Base-by-base conservation (phyloP, 1,140 invertebrate genomes). In the Drosophila ogumai region DNA sequence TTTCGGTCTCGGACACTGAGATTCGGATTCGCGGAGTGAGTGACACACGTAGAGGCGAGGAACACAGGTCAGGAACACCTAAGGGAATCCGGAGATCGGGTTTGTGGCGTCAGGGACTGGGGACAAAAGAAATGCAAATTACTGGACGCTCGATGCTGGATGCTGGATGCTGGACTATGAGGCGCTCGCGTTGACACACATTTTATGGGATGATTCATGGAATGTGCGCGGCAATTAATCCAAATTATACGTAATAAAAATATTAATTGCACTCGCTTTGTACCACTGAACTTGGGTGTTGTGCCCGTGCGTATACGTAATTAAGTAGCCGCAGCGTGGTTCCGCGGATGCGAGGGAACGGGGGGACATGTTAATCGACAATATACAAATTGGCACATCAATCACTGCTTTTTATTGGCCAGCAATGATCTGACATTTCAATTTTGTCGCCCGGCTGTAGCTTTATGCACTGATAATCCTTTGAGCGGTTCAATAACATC, bases 271-370 rank as follows among this genome's bases (percentile, higher is more conserved):
- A 50, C 61, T 41, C 73, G 49, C 65, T 41, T 56, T 85, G 85
- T 90, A 90, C 85, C 85, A 90, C 69, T 90, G 85, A 90, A 90
- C 85, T 90, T 90, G 76, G 32, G 44, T 52, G 61, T 32, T 49
- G 49, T 31, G 43, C 46, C 43, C 17, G 28, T n/a, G 12, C 17
- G 28, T 22, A 31, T 52, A 22, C 34, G 56, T 60, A 82, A 77
- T 78, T 82, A 57, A 58, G 36, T 52, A 60, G 58, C 31, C 46
- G 61, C 55, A 22, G 44, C 28, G 28, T 50, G 32, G 50, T 0
- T 12, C 49, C n/a, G 6, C 28, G 17, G 13, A 19, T 3, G 17
- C 9, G 13, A 13, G 44, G n/a, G 19, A 4, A 22, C 12, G 32
- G 31, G 19, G 32, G 44, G 38, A 50, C 63, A 69, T 77, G 63